These are phyloP conservation scores for Griposia aprilina DNA, from an alignment of 2,888 invertebrate genomes.

Conservation along the genomic window DNA sequence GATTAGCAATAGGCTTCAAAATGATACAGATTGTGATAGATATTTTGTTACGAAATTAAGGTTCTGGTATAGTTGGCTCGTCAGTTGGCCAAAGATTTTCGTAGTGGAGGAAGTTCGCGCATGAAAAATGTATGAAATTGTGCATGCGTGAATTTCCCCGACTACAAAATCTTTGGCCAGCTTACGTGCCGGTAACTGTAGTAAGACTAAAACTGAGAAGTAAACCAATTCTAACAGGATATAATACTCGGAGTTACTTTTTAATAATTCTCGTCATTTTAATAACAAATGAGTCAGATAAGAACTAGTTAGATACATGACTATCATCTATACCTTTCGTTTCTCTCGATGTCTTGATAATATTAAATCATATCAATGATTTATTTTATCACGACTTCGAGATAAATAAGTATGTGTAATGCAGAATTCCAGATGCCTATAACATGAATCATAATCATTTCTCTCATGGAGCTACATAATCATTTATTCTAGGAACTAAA, in stretches of 20 bases:
- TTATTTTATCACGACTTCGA: constrained; percentile 11
- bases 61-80: too few relatives aligned
- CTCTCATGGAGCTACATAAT: not conserved
- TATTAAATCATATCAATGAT: not conserved
- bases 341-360: not conserved
- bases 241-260: not conserved
- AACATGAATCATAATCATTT: not conserved
- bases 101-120: too few relatives aligned
- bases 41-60: too few relatives aligned
- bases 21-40: too few relatives aligned
- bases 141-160: too few relatives aligned
- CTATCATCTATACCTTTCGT: not conserved
- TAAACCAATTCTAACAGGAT: not conserved
- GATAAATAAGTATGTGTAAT: constrained; percentile 21
- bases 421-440: not conserved
- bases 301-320: not conserved
- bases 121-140: too few relatives aligned
- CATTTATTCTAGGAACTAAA: not conserved
- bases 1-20: too few relatives aligned
- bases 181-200: too few relatives aligned
- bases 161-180: too few relatives aligned
- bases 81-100: too few relatives aligned
- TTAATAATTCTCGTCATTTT: not conserved
- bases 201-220: not conserved
- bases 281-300: not conserved